Percentiles rank a stretch among this genome's conserved stretches.
phyloP scores from a whole-genome alignment of 2,797 vertebrate species.

The Vipera latastei region DNA sequence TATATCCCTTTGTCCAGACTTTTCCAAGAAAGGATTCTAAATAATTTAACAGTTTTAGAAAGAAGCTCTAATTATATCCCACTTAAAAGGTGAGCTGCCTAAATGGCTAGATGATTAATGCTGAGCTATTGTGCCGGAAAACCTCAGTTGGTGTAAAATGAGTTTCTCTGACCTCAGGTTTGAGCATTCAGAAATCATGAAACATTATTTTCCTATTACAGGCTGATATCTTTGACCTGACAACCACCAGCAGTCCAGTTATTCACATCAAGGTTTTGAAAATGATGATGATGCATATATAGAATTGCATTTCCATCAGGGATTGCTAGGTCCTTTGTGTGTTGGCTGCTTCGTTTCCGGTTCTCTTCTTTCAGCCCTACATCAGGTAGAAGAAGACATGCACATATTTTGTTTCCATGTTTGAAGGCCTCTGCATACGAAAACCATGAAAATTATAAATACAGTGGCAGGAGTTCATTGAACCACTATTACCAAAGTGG shows the following conservation, averaged over 20 bases:
- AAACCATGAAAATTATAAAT: background rate
- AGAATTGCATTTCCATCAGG: background rate
- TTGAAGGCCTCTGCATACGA: background rate
- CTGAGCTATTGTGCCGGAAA: background rate
- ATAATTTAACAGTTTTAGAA: constrained; percentile 30
- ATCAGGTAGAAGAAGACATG: background rate
- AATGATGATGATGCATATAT: background rate
- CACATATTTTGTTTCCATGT: background rate
- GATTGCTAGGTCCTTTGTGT: background rate
- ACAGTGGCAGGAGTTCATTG: background rate
- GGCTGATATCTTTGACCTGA: constrained; percentile 2
- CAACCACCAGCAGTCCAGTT: background rate
- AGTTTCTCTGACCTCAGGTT: constrained; percentile 5
- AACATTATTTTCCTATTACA: constrained; percentile 9
- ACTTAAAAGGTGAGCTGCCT: constrained; percentile 3
- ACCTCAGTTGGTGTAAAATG: constrained; percentile 30
- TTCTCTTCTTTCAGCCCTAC: background rate
- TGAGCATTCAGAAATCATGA: background rate
- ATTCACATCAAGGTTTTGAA: background rate
- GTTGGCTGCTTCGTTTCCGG: background rate
- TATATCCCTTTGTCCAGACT: background rate
- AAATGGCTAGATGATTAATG: constrained; percentile 14
- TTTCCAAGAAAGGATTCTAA: constrained; percentile 17
- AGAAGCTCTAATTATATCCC: constrained; percentile 23
- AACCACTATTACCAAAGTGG: background rate